A percentile compares a stretch with the other conserved stretches of the same genome.
Evolutionary conservation across 23 tunicate genomes (phyloP).

Genomic region (Styela plicata): DNA sequence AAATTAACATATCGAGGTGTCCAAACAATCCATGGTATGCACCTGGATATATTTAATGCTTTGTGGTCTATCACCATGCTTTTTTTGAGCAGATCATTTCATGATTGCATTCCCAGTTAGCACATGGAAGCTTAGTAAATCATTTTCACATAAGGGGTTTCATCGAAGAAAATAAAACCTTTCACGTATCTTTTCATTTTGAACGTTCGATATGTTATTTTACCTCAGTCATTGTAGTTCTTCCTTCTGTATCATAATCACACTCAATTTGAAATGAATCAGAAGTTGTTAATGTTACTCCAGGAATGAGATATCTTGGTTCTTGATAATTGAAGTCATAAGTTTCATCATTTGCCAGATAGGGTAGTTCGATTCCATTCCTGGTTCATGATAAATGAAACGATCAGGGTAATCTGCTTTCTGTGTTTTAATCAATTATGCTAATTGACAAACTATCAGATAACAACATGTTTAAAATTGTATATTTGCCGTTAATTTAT

Average conservation of each 20-base stretch:
- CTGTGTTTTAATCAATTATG: no score
- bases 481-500: not conserved
- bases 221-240: slow-evolving; percentile 1
- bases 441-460: no score
- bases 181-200: not conserved
- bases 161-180: not conserved
- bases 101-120: not conserved
- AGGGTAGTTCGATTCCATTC: slow-evolving; percentile 54
- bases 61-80: not conserved
- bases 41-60: not conserved
- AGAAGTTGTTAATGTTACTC: slow-evolving; percentile 21
- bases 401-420: not conserved
- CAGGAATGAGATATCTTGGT: slow-evolving; percentile 12
- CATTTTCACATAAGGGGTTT: not conserved
- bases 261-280: slow-evolving; percentile 34
- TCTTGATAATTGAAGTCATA: slow-evolving; percentile 68
- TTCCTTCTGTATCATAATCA: slow-evolving; percentile 24
- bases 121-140: not conserved
- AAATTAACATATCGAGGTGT: no score
- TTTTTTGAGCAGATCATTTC: not conserved
- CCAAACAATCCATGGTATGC: no score
- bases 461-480: not conserved
- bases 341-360: slow-evolving; percentile 26
- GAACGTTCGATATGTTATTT: not conserved
- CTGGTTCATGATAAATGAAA: slow-evolving; percentile 13